phyloP scores from a whole-genome alignment of 35 echinoderm and acorn worm genomes.

The Amphiura filiformis region DNA sequence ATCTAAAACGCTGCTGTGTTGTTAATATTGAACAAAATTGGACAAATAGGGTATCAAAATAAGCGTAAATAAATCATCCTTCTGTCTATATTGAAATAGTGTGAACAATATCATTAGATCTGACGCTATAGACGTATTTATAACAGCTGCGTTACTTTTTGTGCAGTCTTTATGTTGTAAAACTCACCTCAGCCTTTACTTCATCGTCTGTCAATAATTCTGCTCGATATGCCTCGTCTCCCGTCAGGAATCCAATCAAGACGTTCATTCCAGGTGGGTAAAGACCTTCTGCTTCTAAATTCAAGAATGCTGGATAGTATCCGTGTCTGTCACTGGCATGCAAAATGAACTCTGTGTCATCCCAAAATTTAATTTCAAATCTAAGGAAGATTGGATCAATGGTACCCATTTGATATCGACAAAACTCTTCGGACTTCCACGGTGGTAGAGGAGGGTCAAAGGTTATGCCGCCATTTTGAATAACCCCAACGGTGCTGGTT shows the following conservation, averaged over 20 bases:
- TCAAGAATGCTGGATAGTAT: constrained; percentile 42
- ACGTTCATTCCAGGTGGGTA: constrained; percentile 26
- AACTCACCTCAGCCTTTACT: neutral
- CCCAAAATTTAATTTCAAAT: constrained; percentile 47
- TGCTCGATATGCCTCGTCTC: neutral
- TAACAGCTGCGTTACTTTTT: too few species aligned
- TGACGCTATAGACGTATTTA: too few species aligned
- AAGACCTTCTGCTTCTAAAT: constrained; percentile 29
- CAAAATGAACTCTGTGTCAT: constrained; percentile 42
- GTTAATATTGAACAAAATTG: too few species aligned
- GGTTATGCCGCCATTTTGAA: constrained; percentile 25
- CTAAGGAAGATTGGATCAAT: constrained; percentile 31
- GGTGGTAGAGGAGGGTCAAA: constrained; percentile 34
- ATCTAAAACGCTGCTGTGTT: too few species aligned
- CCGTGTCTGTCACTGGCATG: constrained; percentile 27
- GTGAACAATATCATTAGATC: too few species aligned
- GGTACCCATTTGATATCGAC: constrained; percentile 28
- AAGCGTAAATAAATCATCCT: too few species aligned
- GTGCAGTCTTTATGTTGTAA: too few species aligned
- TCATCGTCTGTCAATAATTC: neutral
- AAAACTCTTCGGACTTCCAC: constrained; percentile 42
- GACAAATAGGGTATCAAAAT: too few species aligned
- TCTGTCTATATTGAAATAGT: too few species aligned
- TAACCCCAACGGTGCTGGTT: constrained; percentile 48
- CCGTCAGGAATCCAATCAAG: constrained; percentile 8